phyloP scores from a whole-genome alignment of 2,888 invertebrate species.

The Orgyia antiqua region DNA sequence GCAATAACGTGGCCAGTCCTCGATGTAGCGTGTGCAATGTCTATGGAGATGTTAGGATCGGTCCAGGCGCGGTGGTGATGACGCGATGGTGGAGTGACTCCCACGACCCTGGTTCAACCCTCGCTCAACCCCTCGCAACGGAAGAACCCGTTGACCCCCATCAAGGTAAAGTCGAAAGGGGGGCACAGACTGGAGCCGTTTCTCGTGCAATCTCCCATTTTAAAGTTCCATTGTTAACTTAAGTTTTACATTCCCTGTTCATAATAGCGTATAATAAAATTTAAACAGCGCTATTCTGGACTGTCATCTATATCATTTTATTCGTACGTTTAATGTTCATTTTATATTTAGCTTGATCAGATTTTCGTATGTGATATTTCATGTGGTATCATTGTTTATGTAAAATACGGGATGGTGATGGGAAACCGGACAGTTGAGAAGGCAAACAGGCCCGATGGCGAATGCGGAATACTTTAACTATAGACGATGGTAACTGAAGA shows the following conservation, averaged over 20 bases:
- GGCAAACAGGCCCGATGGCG: not conserved
- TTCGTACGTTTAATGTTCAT: constrained; percentile 24
- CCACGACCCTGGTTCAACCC: constrained; percentile 25
- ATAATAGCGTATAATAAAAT: constrained; percentile 23
- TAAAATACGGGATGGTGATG: constrained; percentile 1
- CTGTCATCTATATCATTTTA: constrained; percentile 16
- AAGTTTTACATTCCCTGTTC: constrained; percentile 31
- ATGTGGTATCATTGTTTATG: constrained; percentile 55
- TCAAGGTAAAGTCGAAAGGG: constrained; percentile 68
- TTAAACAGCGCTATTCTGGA: constrained; percentile 16
- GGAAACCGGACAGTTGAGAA: too few relatives aligned
- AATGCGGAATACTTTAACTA: not conserved
- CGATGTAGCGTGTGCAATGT: constrained; percentile 73
- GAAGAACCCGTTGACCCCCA: constrained; percentile 27
- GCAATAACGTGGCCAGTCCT: constrained; percentile 70
- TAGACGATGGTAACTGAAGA: too few relatives aligned
- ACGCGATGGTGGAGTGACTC: constrained; percentile 21
- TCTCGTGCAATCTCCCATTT: constrained; percentile 64
- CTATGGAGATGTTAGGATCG: constrained; percentile 70
- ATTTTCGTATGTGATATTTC: constrained; percentile 49
- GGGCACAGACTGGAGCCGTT: constrained; percentile 63
- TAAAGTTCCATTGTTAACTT: constrained; percentile 44
- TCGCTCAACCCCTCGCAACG: constrained; percentile 6
- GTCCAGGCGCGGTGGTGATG: constrained; percentile 35
- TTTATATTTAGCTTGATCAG: constrained; percentile 31